Conservation (phyloP, 1,140 invertebrate genomes). For the Adoxophyes honmai region DNA sequence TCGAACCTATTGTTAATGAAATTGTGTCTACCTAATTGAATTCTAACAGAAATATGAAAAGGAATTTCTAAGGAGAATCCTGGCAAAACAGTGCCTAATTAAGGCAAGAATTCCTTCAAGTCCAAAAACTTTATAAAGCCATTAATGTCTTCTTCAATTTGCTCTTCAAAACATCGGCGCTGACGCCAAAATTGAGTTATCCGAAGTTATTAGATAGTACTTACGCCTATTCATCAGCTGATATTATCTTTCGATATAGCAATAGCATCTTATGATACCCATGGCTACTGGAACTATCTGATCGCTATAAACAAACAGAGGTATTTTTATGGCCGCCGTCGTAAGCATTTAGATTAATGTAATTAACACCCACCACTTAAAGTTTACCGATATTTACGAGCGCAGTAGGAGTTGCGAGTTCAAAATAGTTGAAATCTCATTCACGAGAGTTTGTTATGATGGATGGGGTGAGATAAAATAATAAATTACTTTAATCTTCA, state of each 20-base stretch:
- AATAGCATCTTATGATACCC: not conserved
- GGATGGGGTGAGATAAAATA: conserved; percentile 8
- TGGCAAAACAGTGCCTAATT: not conserved
- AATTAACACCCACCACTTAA: conserved; percentile 41
- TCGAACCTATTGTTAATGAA: not conserved
- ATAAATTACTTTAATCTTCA: conserved; percentile 5
- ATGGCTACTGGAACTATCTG: conserved; percentile 25
- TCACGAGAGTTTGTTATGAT: not conserved
- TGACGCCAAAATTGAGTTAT: conserved; percentile 7
- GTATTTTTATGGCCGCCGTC: conserved; percentile 37
- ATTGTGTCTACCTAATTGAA: too few species aligned
- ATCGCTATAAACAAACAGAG: conserved; percentile 40
- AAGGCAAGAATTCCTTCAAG: not conserved
- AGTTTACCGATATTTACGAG: conserved; percentile 8
- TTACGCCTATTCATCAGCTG: conserved; percentile 4
- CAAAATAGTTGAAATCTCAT: conserved; percentile 3
- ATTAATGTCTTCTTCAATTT: conserved; percentile 13
- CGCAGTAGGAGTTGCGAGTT: not conserved
- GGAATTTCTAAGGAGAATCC: too few species aligned
- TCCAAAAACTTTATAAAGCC: not conserved
- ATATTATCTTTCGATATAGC: conserved; percentile 3
- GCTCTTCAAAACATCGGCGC: not conserved
- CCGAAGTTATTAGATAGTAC: not conserved
- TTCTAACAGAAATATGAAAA: too few species aligned
- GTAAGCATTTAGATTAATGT: conserved; percentile 29